phyloP scores from a whole-genome alignment of 2,113 vertebrate genomes.

The Bos taurus region DNA sequence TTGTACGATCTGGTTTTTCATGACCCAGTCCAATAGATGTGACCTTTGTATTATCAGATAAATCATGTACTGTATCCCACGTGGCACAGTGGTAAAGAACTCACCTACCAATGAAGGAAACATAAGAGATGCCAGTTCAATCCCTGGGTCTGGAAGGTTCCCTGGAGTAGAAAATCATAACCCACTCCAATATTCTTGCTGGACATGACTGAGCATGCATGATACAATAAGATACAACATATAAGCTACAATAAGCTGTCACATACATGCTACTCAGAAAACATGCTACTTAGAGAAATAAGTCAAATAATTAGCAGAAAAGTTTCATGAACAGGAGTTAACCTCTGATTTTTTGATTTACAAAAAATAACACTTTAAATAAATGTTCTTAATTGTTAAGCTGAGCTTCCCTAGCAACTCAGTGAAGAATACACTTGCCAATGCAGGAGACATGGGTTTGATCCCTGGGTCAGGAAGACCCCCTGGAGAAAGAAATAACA shows the following conservation, averaged over 20 bases:
- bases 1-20: neutral
- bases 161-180: neutral
- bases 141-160: neutral
- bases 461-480: neutral
- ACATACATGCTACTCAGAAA: neutral
- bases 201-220: accelerated
- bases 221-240: neutral
- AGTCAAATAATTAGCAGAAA: neutral
- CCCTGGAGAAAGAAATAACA: neutral
- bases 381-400: neutral
- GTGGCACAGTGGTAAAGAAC: neutral
- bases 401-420: neutral
- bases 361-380: neutral
- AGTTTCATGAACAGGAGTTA: neutral
- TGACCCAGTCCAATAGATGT: neutral
- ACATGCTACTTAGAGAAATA: neutral
- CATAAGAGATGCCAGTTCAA: neutral
- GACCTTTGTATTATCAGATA: neutral
- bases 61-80: neutral
- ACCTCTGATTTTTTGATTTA: neutral
- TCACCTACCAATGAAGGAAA: neutral
- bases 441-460: neutral
- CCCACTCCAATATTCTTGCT: neutral
- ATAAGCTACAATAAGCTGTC: neutral
- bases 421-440: neutral